Evolutionary conservation across 2,113 vertebrate genomes (phyloP), one percentile per base, ranked within the genome.

Genomic region (Sylvilagus bachmani): DNA sequence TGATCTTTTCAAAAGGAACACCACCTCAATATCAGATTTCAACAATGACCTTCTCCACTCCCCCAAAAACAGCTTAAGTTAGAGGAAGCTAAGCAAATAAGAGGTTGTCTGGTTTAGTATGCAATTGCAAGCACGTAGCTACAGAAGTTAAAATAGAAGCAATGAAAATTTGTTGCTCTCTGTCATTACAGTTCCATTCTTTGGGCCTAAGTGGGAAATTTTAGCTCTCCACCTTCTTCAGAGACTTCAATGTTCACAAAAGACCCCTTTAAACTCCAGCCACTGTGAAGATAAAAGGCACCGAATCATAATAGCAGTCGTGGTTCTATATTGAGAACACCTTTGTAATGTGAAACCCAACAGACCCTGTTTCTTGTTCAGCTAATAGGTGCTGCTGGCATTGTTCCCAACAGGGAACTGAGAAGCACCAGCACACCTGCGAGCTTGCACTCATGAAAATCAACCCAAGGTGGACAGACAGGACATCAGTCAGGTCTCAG

Each of bases 281-380:
- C 36, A 58, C 49, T 88, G 55, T 74, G n/a, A 94, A 74, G 78
- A 75, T 49, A 66, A 92, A 95, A 94, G 25, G 62, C 49, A 77
- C 0, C 73, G 49, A 71, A 78, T 49, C 19, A 25, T 36, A n/a
- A 51, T 27, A 71, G 62, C 0, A 4, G 31, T 77, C 90, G 10
- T 83, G 64, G 86, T 89, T 93, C 88, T 96, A 84, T 71, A 92
- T 61, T 77, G 62, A 95, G 88, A 70, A 55, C 24, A 80, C 24
- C 17, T 67, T 1, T 90, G 49, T 62, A 36, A 94, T 83, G 58
- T 73, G 62, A 95, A 77, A 91, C 25, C 78, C 64, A 90, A 81
- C 21, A 83, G 85, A 71, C n/a, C 27, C 36, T 90, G 36, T 16
- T 77, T 53, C 49, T 62, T 71, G 27, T 71, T 80, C 91, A 77